phyloP scores from a whole-genome alignment of 1,140 invertebrate species.

The Drosophila pectinifera region DNA sequence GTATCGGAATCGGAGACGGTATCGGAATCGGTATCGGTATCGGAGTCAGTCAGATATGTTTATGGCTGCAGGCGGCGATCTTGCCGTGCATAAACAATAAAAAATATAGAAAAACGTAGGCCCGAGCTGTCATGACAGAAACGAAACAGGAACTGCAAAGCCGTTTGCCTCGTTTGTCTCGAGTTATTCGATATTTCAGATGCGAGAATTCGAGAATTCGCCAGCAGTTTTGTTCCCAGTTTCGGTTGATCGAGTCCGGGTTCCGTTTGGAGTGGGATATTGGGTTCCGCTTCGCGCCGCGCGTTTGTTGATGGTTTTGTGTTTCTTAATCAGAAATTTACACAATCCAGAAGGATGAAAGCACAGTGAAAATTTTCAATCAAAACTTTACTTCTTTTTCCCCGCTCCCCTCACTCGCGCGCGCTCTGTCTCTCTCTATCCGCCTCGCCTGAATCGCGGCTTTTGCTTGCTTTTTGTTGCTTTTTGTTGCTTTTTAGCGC shows the following conservation, averaged over 20 bases:
- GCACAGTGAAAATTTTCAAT: conserved; percentile 80
- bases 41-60: conserved; percentile 36
- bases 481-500: conserved; percentile 76
- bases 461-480: conserved; percentile 20
- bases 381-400: conserved; percentile 68
- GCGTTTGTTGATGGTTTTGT: conserved; percentile 24
- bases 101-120: conserved; percentile 58
- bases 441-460: conserved; percentile 8
- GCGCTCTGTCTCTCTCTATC: not conserved
- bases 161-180: conserved; percentile 9
- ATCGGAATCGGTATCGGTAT: not conserved
- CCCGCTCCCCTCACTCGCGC: not conserved
- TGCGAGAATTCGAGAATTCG: conserved; percentile 19
- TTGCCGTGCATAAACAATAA: conserved; percentile 57
- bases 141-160: conserved; percentile 24
- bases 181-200: conserved; percentile 37
- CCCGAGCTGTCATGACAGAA: conserved; percentile 59
- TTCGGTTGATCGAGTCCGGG: conserved; percentile 9
- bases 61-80: conserved; percentile 43
- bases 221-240: conserved; percentile 12
- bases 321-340: conserved; percentile 76
- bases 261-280: conserved; percentile 8
- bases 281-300: conserved; percentile 40
- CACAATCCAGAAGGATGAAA: conserved; percentile 70
- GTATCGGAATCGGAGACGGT: not conserved